Evolutionary conservation across 2,113 vertebrate genomes (phyloP), one percentile per base, ranked within the genome.

Genomic region (Pelecanus crispus): DNA sequence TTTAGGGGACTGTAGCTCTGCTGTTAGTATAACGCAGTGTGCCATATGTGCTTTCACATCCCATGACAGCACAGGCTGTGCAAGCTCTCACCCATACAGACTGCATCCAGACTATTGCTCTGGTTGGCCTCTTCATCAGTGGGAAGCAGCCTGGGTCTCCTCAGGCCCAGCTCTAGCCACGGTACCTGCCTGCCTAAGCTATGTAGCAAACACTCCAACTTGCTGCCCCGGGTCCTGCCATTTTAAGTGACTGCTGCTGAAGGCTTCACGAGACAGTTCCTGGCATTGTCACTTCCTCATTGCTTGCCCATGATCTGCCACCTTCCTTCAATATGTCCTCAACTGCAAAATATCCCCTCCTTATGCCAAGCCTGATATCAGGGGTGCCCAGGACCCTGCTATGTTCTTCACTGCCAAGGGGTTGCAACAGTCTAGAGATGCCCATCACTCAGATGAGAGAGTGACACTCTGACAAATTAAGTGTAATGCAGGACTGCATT

Each of bases 31-130:
- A 42, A 47, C 0, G 2, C 26, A 13, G 34, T 11, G 40, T 17
- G 3, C 0, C 21, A 11, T 6, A 5, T n/a, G 28, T 34, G 21
- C 19, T n/a, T 31, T 21, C 28, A 36, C 2, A 1, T 63, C 17
- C 19, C 28, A 6, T 15, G n/a, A 34, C 42, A 67, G 45, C 36
- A 20, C 29, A 55, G 17, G 13, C 40, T 65, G 12, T 11, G 29
- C 68, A 65, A 45, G 28, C 28, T 53, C 28, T 61, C 73, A n/a
- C 9, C 8, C 5, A 31, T 28, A 29, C 2, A 82, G 10, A 17
- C 18, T 72, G 18, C 13, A 38, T 44, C 55, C 38, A 10, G 24
- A 42, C 8, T 61, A 7, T 10, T 29, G 25, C n/a, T 59, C 31
- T 2, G 8, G 4, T 4, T 59, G 38, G 42, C 38, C 32, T 31